Percentiles rank a stretch among this genome's conserved stretches.
phyloP scores from a whole-genome alignment of 92 coral and sea anemone genomes.

The Zoanthus gigantus region DNA sequence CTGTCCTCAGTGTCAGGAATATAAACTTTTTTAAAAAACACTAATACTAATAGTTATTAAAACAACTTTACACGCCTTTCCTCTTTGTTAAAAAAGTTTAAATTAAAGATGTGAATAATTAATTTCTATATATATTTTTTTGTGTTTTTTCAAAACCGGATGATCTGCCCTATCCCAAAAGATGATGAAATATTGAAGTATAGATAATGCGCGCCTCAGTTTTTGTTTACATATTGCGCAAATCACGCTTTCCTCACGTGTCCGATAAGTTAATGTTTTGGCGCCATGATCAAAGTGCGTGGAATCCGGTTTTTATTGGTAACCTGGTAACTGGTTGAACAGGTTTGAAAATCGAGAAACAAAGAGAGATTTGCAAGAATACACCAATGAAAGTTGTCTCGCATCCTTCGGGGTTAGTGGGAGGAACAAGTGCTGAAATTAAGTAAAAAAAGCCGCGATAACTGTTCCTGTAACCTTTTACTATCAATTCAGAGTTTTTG shows the following conservation, averaged over 20 bases:
- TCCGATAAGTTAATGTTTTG: not conserved
- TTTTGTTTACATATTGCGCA: constrained; percentile 34
- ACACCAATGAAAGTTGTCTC: constrained; percentile 29
- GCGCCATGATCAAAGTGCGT: constrained; percentile 50
- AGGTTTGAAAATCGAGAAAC: constrained; percentile 31
- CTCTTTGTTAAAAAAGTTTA: too few species aligned
- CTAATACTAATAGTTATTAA: too few species aligned
- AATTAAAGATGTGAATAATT: too few species aligned
- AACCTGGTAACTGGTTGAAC: constrained; percentile 36
- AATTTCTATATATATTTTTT: too few species aligned
- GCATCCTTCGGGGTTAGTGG: not conserved
- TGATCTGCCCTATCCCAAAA: not conserved
- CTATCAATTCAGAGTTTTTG: not conserved
- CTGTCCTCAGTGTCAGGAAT: too few species aligned
- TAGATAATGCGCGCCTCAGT: not conserved
- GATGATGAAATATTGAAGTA: not conserved
- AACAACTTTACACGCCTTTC: too few species aligned
- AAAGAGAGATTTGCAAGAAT: not conserved
- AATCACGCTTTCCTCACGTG: constrained; percentile 44
- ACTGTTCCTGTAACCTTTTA: not conserved
- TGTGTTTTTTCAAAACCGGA: too few species aligned
- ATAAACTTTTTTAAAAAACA: too few species aligned
- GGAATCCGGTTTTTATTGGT: constrained; percentile 19
- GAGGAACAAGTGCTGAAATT: not conserved
- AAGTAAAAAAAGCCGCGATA: not conserved